Conservation (phyloP, 35 echinoderm and acorn worm genomes). For the Ophiothrix spiculata region DNA sequence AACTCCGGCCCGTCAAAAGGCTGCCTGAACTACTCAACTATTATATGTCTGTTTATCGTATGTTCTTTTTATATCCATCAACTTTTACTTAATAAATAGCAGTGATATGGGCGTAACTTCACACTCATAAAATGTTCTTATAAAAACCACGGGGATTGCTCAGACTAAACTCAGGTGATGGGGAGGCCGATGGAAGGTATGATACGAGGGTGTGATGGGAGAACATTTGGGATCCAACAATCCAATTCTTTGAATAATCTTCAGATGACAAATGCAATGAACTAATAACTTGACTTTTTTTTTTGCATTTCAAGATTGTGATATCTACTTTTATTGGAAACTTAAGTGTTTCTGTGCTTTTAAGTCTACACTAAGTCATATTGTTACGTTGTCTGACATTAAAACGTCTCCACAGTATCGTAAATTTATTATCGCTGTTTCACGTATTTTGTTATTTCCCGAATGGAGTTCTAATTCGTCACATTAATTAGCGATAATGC, state of each 20-base stretch:
- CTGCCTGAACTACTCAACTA: background rate
- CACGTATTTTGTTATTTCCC: background rate
- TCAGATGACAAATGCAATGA: no score
- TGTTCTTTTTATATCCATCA: background rate
- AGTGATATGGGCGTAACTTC: background rate
- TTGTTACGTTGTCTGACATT: background rate
- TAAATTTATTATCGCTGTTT: background rate
- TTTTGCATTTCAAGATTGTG: background rate
- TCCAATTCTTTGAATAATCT: no score
- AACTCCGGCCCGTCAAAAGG: no score
- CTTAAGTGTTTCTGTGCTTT: background rate
- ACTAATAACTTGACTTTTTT: no score
- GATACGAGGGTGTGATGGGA: background rate
- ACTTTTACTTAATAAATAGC: background rate
- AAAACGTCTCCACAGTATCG: background rate
- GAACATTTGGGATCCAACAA: no score
- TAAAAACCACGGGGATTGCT: background rate
- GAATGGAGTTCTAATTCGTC: background rate
- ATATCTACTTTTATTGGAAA: background rate
- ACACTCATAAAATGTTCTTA: background rate
- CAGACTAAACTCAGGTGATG: background rate
- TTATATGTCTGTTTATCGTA: background rate
- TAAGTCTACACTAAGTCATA: background rate
- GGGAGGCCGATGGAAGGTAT: background rate
- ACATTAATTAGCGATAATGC: background rate